Evolutionary conservation across 2,888 invertebrate genomes (phyloP), one percentile per base, ranked within the genome.

Genomic region (Cerceris ruficornis): DNA sequence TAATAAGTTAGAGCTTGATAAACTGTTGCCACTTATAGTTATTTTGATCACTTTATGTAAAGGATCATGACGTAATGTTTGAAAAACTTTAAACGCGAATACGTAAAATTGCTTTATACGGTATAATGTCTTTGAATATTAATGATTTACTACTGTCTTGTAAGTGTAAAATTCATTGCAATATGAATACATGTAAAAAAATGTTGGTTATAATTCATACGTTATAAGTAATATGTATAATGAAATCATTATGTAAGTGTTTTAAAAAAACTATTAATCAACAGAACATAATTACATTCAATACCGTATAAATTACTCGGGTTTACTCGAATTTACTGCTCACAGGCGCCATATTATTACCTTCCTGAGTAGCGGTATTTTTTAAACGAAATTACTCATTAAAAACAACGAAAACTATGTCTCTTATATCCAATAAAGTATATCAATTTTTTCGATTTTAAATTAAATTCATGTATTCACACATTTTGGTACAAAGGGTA

Each of bases 331-430:
- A 75, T 61, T 71, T 62, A 39, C 41, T 67, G 46, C 58, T 39
- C 8, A 7, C 8, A 49, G 58, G 28, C 62, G 61, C 75, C 75
- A 76, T 76, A 14, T 75, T 72, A 54, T 9, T 9, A 49, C 28
- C 39, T 62, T 42, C n/a, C 7, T 1, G n/a, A 43, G 14, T 39
- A 11, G 75, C 62, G 62, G 67, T 13, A 28, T 42, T 50, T 57
- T 57, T 57, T 6, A n/a, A 62, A 69, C n/a, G n/a, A 11, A n/a
- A n/a, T 11, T 50, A 50, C 9, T 50, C 7, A 11, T 4, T 1
- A 46, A 11, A 11, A 46, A 46, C 5, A 11, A 28, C 4, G 28
- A 4, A 28, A 28, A 28, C 1, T 28, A 28, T 28, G 28, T 28
- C 28, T 28, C 28, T 28, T 28, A 28, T 28, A 28, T 28, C 28